Conservation (phyloP, 2,113 vertebrate species). For the Crotalus viridis region DNA sequence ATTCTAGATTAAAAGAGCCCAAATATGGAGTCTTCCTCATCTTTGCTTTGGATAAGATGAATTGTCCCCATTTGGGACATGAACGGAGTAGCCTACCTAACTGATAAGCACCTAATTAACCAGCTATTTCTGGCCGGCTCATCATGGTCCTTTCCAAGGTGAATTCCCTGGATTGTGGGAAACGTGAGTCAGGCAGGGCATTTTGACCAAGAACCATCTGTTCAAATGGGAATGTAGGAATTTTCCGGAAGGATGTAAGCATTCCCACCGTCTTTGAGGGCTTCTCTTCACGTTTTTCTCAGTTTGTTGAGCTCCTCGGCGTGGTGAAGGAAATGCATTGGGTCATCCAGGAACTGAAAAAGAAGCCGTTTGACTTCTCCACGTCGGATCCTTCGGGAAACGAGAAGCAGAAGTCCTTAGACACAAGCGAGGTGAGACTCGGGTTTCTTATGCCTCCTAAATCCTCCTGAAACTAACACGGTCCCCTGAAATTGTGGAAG, state of each 20-base stretch:
- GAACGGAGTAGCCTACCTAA: not conserved
- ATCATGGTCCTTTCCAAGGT: not conserved
- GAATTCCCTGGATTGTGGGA: not conserved
- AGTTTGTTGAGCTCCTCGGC: slow-evolving; percentile 84
- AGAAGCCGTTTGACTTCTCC: slow-evolving; percentile 59
- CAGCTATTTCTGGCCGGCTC: not conserved
- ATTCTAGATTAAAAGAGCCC: not conserved
- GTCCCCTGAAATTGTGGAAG: not conserved
- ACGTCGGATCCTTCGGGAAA: slow-evolving; percentile 41
- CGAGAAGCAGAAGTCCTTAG: slow-evolving; percentile 40
- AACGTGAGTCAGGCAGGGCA: not conserved
- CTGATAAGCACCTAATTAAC: not conserved
- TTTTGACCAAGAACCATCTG: not conserved
- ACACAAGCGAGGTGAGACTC: slow-evolving; percentile 59
- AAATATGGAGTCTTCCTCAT: too few species aligned
- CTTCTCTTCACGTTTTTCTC: slow-evolving; percentile 7
- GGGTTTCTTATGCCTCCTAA: not conserved
- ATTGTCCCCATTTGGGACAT: not conserved
- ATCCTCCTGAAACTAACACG: not conserved
- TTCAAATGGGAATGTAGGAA: not conserved
- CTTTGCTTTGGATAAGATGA: not conserved
- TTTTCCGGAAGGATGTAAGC: not conserved
- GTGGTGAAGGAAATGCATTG: slow-evolving; percentile 74
- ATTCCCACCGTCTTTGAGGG: not conserved
- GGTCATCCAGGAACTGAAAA: slow-evolving; percentile 75